These are phyloP conservation scores for Dicrostonyx torquatus DNA, from an alignment of 2,797 vertebrate species.

Conservation along the genomic window DNA sequence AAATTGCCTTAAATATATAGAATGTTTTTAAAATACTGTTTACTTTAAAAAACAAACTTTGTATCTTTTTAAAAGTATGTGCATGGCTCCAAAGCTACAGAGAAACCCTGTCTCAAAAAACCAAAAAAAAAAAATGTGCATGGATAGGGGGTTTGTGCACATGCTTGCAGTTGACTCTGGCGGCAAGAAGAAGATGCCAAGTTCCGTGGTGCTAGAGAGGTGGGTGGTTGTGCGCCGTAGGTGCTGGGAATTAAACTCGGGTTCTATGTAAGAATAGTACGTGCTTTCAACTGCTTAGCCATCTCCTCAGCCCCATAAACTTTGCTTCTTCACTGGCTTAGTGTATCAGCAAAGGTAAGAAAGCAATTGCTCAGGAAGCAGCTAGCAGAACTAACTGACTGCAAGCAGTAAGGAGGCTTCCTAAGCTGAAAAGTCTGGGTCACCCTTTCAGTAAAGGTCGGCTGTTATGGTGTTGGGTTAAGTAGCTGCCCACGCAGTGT, in stretches of 20 bases:
- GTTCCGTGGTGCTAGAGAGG: background rate
- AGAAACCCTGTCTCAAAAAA: too few relatives aligned
- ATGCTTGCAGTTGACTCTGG: background rate
- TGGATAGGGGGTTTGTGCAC: too few relatives aligned
- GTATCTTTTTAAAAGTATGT: background rate
- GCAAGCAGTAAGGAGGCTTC: background rate
- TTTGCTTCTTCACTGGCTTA: slow-evolving; percentile 29
- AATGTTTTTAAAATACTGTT: slow-evolving; percentile 15
- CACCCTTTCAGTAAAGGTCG: background rate
- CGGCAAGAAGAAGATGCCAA: background rate
- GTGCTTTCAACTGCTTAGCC: background rate
- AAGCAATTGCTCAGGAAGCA: background rate
- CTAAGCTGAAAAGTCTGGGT: background rate
- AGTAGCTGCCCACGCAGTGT: background rate
- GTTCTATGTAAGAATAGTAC: background rate
- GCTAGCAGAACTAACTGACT: background rate
- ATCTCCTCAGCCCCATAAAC: background rate
- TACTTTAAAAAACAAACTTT: slow-evolving; percentile 55
- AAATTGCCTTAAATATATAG: slow-evolving; percentile 19
- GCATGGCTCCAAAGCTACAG: too few relatives aligned
- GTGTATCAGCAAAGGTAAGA: slow-evolving; percentile 38
- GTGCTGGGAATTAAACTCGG: background rate
- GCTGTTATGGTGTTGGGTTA: background rate
- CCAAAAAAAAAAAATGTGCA: too few relatives aligned
- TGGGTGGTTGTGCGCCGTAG: background rate